Conservation (phyloP, 2,113 vertebrate species). For the Coptodon bakossiorum region DNA sequence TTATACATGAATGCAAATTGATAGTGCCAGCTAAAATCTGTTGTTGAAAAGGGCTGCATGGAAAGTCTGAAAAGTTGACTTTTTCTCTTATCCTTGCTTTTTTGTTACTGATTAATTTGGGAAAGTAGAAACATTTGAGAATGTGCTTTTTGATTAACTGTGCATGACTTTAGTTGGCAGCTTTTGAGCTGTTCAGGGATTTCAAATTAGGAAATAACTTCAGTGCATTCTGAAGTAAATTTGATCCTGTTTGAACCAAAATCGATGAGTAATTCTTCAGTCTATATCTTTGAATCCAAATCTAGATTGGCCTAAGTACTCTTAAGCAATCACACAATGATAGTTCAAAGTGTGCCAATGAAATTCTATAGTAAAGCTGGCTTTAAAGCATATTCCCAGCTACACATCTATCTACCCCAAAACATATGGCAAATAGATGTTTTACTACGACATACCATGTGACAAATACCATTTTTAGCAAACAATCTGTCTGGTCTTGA, state of each 20-base stretch:
- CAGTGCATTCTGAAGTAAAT: not conserved
- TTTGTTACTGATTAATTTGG: not conserved
- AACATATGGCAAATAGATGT: not conserved
- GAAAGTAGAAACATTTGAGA: not conserved
- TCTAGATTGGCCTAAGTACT: not conserved
- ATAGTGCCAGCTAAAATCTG: not conserved
- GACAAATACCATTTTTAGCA: not conserved
- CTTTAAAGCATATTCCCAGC: not conserved
- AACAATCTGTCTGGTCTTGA: not conserved
- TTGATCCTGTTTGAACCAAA: not conserved
- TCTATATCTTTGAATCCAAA: not conserved
- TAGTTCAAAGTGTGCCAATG: not conserved
- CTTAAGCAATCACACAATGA: not conserved
- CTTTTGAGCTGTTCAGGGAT: not conserved
- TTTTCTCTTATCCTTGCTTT: not conserved
- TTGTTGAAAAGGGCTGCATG: slow-evolving; percentile 1
- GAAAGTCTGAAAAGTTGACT: not conserved
- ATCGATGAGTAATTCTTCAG: not conserved
- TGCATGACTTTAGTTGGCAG: not conserved
- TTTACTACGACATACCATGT: not conserved
- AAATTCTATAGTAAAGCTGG: not conserved
- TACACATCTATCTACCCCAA: not conserved
- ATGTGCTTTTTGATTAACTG: not conserved
- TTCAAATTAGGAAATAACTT: not conserved
- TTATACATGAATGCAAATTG: not conserved